phyloP scores from a whole-genome alignment of 2,797 vertebrate genomes.

The Paguma larvata region DNA sequence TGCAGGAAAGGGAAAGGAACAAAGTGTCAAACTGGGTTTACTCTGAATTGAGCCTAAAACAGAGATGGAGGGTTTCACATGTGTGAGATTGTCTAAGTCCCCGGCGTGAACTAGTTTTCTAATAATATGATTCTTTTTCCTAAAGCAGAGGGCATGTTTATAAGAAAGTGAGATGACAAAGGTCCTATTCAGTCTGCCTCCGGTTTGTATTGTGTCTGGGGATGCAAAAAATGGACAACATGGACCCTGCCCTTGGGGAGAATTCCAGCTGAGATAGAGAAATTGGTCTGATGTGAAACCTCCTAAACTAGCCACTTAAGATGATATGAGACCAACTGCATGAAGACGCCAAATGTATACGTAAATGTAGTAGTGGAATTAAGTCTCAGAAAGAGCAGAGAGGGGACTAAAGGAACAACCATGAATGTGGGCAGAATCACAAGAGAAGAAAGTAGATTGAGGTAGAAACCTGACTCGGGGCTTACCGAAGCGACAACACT shows the following conservation, averaged over 20 bases:
- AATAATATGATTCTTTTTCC: slow-evolving; percentile 3
- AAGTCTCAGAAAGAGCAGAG: slow-evolving; percentile 36
- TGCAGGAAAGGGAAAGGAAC: neutral
- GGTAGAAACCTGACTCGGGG: neutral
- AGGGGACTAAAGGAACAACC: neutral
- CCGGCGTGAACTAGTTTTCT: slow-evolving; percentile 14
- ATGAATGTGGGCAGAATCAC: slow-evolving; percentile 9
- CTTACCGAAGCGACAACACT: neutral
- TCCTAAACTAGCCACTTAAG: slow-evolving; percentile 28
- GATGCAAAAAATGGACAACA: neutral
- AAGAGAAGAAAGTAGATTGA: neutral
- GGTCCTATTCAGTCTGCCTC: neutral
- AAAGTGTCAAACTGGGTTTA: neutral
- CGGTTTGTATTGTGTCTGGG: neutral
- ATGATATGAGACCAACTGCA: neutral
- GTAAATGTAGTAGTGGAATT: neutral
- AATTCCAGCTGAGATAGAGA: neutral
- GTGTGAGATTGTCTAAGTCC: slow-evolving; percentile 24
- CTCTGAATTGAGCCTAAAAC: neutral
- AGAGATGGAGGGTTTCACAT: neutral
- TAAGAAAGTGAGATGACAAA: slow-evolving; percentile 23
- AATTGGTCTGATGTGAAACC: neutral
- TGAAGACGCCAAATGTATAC: neutral
- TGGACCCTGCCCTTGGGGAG: neutral
- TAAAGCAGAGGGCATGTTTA: neutral